A percentile compares a stretch with the other conserved stretches of the same genome.
Evolutionary conservation across 2,888 invertebrate genomes (phyloP).

Genomic region (Rhopalosiphum nymphaeae): DNA sequence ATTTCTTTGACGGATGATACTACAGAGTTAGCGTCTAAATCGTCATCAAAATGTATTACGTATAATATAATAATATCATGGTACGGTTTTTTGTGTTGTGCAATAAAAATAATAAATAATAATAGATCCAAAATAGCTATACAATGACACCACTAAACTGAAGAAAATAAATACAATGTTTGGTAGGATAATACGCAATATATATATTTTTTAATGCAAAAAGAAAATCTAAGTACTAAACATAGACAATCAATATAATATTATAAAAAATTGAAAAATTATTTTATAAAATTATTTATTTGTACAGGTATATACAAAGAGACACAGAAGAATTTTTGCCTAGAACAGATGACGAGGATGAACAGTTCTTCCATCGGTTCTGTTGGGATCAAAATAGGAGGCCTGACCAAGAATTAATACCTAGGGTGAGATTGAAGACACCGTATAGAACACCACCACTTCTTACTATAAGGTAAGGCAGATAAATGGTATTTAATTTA

Average conservation of each 20-base stretch:
- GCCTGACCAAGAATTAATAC: slow-evolving; percentile 60
- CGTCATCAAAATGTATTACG: neutral
- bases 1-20: neutral
- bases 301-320: slow-evolving; percentile 37
- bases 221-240: neutral
- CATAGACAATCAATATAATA: neutral
- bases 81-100: neutral
- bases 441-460: slow-evolving; percentile 61
- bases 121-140: neutral
- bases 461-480: slow-evolving; percentile 47
- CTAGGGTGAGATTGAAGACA: slow-evolving; percentile 56
- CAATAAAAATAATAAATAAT: neutral
- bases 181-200: neutral
- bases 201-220: neutral
- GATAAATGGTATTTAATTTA: neutral
- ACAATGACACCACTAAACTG: neutral
- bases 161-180: neutral
- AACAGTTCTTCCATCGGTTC: slow-evolving; percentile 60
- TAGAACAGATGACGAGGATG: slow-evolving; percentile 55
- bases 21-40: neutral
- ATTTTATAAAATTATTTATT: neutral
- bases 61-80: neutral
- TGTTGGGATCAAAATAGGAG: slow-evolving; percentile 55
- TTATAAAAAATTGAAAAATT: neutral
- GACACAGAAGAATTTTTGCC: slow-evolving; percentile 38